phyloP scores from a whole-genome alignment of 2,888 invertebrate species.

The Acanthococcus lagerstroemiae region DNA sequence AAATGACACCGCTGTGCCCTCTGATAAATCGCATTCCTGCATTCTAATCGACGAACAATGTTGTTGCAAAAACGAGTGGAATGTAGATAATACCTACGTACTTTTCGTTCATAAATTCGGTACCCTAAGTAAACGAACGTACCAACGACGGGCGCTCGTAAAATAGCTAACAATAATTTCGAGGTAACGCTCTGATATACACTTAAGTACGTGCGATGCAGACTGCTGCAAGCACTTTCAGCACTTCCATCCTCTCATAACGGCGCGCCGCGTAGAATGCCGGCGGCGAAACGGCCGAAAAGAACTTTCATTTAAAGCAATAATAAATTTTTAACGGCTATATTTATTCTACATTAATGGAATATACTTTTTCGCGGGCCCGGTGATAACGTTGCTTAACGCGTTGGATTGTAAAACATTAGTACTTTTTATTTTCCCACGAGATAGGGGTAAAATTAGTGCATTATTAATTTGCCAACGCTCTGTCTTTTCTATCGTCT shows the following conservation, averaged over 20 bases:
- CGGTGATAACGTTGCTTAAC: background rate
- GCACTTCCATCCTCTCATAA: background rate
- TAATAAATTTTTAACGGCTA: background rate
- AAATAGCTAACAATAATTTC: too few relatives aligned
- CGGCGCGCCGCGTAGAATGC: background rate
- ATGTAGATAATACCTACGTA: too few relatives aligned
- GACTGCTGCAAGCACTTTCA: background rate
- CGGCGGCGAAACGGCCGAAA: background rate
- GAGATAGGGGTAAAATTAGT: slow-evolving; percentile 2
- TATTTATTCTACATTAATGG: background rate
- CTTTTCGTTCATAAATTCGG: too few relatives aligned
- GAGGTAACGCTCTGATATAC: too few relatives aligned
- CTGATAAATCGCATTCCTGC: too few relatives aligned
- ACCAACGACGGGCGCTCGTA: too few relatives aligned
- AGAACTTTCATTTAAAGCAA: background rate
- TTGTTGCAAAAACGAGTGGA: too few relatives aligned
- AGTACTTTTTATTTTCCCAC: background rate
- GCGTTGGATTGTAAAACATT: slow-evolving; percentile 3
- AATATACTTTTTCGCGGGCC: background rate
- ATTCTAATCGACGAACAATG: too few relatives aligned
- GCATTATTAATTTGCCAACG: slow-evolving; percentile 1
- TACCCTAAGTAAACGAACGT: too few relatives aligned
- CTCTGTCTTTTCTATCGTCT: background rate
- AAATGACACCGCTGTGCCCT: too few relatives aligned
- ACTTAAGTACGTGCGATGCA: too few relatives aligned